Evolutionary conservation across 2,888 invertebrate genomes (phyloP), one percentile per base, ranked within the genome.

Genomic region (Dilophus febrilis): DNA sequence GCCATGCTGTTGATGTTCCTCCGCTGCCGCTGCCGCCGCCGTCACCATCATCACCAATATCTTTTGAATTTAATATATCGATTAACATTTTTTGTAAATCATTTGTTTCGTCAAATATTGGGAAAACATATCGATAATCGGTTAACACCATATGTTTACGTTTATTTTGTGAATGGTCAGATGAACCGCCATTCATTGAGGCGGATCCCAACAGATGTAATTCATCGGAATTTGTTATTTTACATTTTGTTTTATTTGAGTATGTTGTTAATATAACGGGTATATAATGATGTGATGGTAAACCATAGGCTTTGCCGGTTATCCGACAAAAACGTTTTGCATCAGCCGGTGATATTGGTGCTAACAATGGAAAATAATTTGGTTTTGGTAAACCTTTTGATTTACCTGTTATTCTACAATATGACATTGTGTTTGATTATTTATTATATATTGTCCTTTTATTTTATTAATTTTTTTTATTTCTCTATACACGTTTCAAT

Each of bases 271-370:
- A 69, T 48, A 79, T 60, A 45, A 81, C 80, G 55, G 81, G 81
- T 64, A 81, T 81, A 68, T 79, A 82, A 59, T 81, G 80, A 59
- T 82, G 81, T 31, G 76, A 70, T 35, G 76, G 76, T 40, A 78
- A 65, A 26, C 81, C 76, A 46, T 79, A 74, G 29, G 81, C 77
- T 56, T 81, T 81, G 42, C 81, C 80, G 37, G 82, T 83, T 50
- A 84, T 79, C 49, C 79, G 72, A 61, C 83, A 81, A 57, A 77
- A 75, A 45, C 82, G 69, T 52, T 78, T 74, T 2, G 84, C 84
- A 54, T 84, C 83, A n/a, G 80, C 81, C 12, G 84, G 82, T 37
- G 82, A 81, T 44, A 84, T 76, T 4, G 84, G 83, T 35, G 81
- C 79, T 47, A 84, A 66, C 38, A 85, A 66, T 16, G 85, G 84